Evolutionary conservation across 1,140 invertebrate genomes (phyloP).

Genomic region (Brachionus paranguensis): DNA sequence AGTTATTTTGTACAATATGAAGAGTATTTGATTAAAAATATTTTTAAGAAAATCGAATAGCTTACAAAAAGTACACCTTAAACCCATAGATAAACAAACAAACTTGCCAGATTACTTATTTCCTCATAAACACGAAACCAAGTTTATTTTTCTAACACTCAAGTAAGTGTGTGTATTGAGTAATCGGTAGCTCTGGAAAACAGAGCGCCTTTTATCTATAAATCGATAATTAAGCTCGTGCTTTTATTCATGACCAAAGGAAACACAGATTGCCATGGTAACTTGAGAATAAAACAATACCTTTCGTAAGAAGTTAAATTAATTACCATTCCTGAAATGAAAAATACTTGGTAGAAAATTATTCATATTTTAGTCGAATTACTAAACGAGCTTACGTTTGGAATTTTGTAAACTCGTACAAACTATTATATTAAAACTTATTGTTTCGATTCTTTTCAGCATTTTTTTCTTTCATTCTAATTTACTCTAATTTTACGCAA

Average conservation of each 20-base stretch:
- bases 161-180: not conserved
- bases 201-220: not conserved
- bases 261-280: not conserved
- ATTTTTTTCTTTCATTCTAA: not conserved
- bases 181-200: not conserved
- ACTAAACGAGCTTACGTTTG: not conserved
- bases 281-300: slow-evolving; percentile 19
- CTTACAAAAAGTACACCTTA: not conserved
- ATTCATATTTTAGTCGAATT: not conserved
- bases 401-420: not conserved
- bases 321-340: not conserved
- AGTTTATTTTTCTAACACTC: not conserved
- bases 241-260: not conserved
- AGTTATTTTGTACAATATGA: too few relatives aligned
- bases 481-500: not conserved
- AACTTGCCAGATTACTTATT: not conserved
- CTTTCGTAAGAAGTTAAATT: not conserved
- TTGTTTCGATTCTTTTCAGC: not conserved
- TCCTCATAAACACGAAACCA: not conserved
- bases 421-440: not conserved
- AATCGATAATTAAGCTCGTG: not conserved
- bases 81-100: not conserved
- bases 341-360: not conserved
- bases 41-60: not conserved
- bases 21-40: not conserved